Evolutionary conservation across 1,140 invertebrate genomes (phyloP), one percentile per base, ranked within the genome.

Genomic region (Trichonephila inaurata): DNA sequence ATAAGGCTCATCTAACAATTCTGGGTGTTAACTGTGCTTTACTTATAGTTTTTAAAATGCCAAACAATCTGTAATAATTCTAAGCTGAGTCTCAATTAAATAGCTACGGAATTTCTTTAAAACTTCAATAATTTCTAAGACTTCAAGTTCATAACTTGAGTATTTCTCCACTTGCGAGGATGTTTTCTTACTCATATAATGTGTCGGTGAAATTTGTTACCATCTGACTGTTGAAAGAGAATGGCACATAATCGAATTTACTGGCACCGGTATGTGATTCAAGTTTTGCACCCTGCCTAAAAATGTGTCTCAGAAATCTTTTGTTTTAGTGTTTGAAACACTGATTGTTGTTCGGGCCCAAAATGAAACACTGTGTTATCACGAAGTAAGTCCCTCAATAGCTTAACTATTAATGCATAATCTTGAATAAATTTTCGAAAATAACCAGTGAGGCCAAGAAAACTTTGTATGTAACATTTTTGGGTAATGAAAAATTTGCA

Each of bases 401-500:
- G 64, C 64, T 66, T n/a, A 21, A 19, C 19, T n/a, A 66, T 21
- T 94, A 44, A 97, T 4, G 95, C 94, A 94, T 94, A 95, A 72
- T 95, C 87, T 81, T 77, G 64, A 12, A 96, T 95, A 85, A 96
- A 96, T 64, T 92, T 92, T 16, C 95, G 61, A 72, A 95, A 96
- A 77, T 95, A 96, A 16, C 95, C 94, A 14, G 94, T 94, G 61
- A 95, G 94, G 1, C 95, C 95, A 0, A 96, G 89, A 82, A 96
- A 96, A 19, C 82, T n/a, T 44, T 94, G 83, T 0, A 96, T 24
- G 94, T 94, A 16, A 89, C 87, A 72, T 94, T 94, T 66, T 61
- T 93, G 64, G 95, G 94, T 18, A 19, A 66, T 40, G 95, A 94
- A 93, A 94, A 95, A 16, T 95, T 89, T 24, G 40, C 28, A 18